Percentiles rank a stretch among this genome's conserved stretches.
Conservation (phyloP, 2,113 vertebrate species). For the Noturus placidus region DNA sequence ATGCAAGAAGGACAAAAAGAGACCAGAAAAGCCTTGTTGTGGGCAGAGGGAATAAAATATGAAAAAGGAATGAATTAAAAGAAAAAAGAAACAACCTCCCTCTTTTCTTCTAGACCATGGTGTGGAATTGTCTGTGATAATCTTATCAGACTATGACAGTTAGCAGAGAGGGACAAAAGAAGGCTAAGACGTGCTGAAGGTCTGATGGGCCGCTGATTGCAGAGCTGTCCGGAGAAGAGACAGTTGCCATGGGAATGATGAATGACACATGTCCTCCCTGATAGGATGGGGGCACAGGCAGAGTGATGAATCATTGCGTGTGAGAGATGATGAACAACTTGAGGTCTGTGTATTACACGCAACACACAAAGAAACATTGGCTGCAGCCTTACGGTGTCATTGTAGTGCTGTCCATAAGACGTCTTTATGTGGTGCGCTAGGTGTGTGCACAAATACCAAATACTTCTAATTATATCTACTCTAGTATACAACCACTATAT, state of each 20-base stretch:
- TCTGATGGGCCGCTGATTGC: constrained; percentile 82
- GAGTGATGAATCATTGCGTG: constrained; percentile 54
- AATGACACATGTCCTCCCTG: constrained; percentile 71
- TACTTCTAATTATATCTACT: neutral
- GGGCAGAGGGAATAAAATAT: constrained; percentile 73
- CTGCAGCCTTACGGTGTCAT: neutral
- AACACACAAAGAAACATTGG: constrained; percentile 30
- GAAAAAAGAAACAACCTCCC: constrained; percentile 53
- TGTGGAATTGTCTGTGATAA: constrained; percentile 82
- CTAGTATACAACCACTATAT: neutral
- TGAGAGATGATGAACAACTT: constrained; percentile 53
- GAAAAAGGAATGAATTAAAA: constrained; percentile 56
- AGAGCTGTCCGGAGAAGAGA: constrained; percentile 72
- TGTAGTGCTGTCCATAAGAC: neutral
- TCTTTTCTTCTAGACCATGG: constrained; percentile 65
- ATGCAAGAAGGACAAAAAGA: constrained; percentile 65
- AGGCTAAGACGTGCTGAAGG: constrained; percentile 68
- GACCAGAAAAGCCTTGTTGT: constrained; percentile 81
- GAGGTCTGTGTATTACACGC: constrained; percentile 36
- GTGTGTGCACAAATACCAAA: neutral
- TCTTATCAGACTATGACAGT: constrained; percentile 85
- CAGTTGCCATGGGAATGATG: constrained; percentile 75
- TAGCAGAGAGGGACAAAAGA: constrained; percentile 79
- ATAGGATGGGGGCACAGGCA: constrained; percentile 49
- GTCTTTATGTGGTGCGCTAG: neutral